Evolutionary conservation across 2,888 invertebrate genomes (phyloP), one percentile per base, ranked within the genome.

Genomic region (Andrena dorsata): DNA sequence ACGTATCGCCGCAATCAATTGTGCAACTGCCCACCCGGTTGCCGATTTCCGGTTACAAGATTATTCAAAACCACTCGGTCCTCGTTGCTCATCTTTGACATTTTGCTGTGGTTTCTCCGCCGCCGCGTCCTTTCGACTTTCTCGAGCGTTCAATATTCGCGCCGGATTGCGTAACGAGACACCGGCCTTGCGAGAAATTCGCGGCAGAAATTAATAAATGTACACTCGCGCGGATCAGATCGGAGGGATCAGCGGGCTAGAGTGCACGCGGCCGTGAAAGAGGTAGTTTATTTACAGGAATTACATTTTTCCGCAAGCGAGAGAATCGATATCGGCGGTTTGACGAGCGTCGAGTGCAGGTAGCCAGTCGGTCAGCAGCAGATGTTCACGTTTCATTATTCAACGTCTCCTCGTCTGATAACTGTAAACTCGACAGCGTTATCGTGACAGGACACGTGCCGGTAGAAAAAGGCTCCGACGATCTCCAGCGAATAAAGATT

Each of bases 301-400:
- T 77, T 70, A 75, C 51, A 47, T 16, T 60, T 69, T 41, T 20
- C 26, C 70, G 26, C 26, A 10, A 51, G 47, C 30, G 28, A 53
- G 69, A 65, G 69, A 72, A 84, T 79, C 68, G 68, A 83, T 71
- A 64, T n/a, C 26, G 28, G 47, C 8, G 35, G 20, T 53, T 70
- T 76, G 66, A 82, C 66, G 72, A 61, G 63, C 53, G 79, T 87
- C 87, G 60, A 66, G 70, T 47, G 64, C 87, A 87, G 56, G 60
- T 51, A 23, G 74, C 47, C 10, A 51, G 47, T 51, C 72, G 30
- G 16, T 85, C 87, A 71, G 32, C 53, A 16, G 7, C 88, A 88
- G 76, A 83, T 85, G 87, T 77, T 88, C 86, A 84, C 86, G 88
- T 86, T 85, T 85, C 66, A 79, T 89, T 84, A 83, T 78, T 74